phyloP scores from a whole-genome alignment of 1,140 invertebrate species.

The Psix sp. region DNA sequence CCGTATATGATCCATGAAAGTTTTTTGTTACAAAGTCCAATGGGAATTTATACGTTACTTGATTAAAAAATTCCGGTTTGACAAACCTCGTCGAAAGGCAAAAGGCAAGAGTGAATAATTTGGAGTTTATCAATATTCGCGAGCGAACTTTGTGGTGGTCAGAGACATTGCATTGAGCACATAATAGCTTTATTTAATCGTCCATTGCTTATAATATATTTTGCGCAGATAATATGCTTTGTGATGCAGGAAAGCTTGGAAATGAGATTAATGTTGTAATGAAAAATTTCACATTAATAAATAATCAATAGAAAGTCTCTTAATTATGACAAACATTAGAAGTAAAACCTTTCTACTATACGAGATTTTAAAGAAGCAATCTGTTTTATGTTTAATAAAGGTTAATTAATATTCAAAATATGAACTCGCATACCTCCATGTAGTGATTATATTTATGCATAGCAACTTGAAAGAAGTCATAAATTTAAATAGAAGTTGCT shows the following conservation, averaged over 20 bases:
- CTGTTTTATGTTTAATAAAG: too few species aligned
- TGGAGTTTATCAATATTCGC: conserved; percentile 13
- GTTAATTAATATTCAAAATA: too few species aligned
- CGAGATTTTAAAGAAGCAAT: too few species aligned
- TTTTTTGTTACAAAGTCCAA: conserved; percentile 30
- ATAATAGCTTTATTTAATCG: conserved; percentile 1
- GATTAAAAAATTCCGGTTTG: conserved; percentile 48
- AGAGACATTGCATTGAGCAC: conserved; percentile 23
- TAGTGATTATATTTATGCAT: too few species aligned
- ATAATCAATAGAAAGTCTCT: too few species aligned
- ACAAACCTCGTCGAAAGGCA: conserved; percentile 10
- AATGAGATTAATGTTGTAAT: conserved; percentile 26
- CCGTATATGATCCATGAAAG: conserved; percentile 33
- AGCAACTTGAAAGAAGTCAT: too few species aligned
- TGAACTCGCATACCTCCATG: too few species aligned
- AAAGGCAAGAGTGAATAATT: conserved; percentile 45
- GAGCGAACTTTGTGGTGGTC: conserved; percentile 5
- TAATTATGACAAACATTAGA: too few species aligned
- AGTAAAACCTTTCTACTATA: too few species aligned
- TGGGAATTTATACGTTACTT: conserved; percentile 49
- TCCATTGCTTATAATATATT: conserved; percentile 16
- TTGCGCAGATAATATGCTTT: conserved; percentile 10
- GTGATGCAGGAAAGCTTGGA: conserved; percentile 3
- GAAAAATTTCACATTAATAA: too few species aligned
- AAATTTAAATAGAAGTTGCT: too few species aligned